Evolutionary conservation across 2,888 invertebrate genomes (phyloP), one percentile per base, ranked within the genome.

Genomic region (Acronicta leporina): DNA sequence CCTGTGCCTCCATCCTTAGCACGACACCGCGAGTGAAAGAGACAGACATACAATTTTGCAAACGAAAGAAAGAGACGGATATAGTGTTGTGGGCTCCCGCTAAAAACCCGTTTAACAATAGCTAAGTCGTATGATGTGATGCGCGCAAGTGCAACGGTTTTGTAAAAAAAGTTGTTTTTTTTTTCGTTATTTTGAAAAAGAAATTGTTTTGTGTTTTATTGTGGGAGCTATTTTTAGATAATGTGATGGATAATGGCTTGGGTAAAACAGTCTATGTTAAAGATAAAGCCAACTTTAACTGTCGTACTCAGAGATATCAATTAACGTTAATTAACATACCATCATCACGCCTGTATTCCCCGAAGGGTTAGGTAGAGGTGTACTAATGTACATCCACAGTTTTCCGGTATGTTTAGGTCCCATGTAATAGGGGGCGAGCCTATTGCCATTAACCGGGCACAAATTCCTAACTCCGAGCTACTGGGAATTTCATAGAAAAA

Each of bases 61-160:
- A 11, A 10, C 0, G 33, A 25, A n/a, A 16, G 25, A 67, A 27
- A 46, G 64, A 64, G 68, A 70, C n/a, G 8, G 25, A 1, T 55
- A 9, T 67, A 63, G 9, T 35, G 20, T 3, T 47, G 52, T 69
- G 49, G 25, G 61, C 61, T 69, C 67, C 70, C 64, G 65, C 79
- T 76, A 62, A 73, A 84, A 85, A 77, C 84, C 71, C 82, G 87
- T 87, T 87, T 83, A 87, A 88, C 88, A 90, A 89, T 89, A 87
- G 88, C 80, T 81, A 74, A 81, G 79, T 66, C 59, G 64, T 78
- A 84, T 83, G 84, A 85, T 81, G 87, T 63, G 73, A 71, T 66
- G 73, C 52, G 73, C 52, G 83, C 81, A 80, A 81, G 81, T 77
- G 80, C 81, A 76, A 77, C 68, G 80, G 78, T 75, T 75, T 77